Evolutionary conservation across 2,113 vertebrate genomes (phyloP).

Genomic region (Gopherus evgoodei): DNA sequence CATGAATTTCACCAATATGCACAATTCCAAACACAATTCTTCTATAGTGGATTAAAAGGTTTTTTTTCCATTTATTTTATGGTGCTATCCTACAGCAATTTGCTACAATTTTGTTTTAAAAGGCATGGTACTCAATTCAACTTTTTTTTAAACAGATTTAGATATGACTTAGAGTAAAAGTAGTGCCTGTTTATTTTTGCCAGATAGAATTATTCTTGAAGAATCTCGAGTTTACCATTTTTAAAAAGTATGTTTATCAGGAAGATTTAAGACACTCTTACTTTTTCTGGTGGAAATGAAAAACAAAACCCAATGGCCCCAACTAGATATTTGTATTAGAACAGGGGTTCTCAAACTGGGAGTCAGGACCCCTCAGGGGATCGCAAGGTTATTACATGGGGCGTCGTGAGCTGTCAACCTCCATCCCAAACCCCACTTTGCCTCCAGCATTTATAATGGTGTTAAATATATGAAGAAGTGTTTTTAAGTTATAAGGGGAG

Average conservation of each 20-base stretch:
- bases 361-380: too few relatives aligned
- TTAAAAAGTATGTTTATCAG: neutral
- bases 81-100: neutral
- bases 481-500: too few relatives aligned
- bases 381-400: too few relatives aligned
- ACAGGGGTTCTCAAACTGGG: neutral
- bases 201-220: conserved; percentile 15
- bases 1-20: neutral
- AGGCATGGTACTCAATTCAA: neutral
- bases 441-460: too few relatives aligned
- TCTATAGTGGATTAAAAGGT: neutral
- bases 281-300: neutral
- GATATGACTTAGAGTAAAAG: neutral
- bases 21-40: neutral
- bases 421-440: too few relatives aligned
- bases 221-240: neutral
- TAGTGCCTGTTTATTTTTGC: neutral
- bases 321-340: neutral
- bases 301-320: neutral
- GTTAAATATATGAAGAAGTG: too few relatives aligned
- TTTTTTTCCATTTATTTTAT: conserved; percentile 18
- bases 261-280: neutral
- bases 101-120: conserved; percentile 7
- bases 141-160: neutral
- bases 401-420: too few relatives aligned